Conservation (phyloP, 2,113 vertebrate genomes). For the Psammodynastes pulverulentus region DNA sequence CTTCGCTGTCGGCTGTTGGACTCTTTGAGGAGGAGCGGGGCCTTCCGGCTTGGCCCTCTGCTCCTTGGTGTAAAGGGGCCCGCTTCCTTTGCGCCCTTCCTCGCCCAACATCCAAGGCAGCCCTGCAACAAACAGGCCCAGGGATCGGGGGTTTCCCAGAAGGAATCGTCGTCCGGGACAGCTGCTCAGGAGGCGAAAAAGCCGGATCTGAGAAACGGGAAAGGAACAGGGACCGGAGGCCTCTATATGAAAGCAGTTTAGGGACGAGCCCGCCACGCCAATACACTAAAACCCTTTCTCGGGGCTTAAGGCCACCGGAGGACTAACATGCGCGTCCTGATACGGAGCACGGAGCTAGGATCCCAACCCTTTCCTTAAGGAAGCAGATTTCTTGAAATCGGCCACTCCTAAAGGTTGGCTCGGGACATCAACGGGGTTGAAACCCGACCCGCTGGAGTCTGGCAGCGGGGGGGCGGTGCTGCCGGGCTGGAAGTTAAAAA, state of each 20-base stretch:
- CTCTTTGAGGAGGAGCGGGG: constrained; percentile 87
- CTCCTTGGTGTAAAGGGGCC: constrained; percentile 89
- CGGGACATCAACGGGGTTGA: not conserved
- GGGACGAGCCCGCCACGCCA: not conserved
- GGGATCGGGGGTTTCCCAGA: not conserved
- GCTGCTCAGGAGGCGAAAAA: not conserved
- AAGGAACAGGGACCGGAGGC: not conserved
- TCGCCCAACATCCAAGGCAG: constrained; percentile 84
- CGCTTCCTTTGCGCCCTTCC: constrained; percentile 88
- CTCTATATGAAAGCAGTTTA: not conserved
- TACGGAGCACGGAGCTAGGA: not conserved
- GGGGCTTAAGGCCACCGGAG: not conserved
- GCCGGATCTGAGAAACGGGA: not conserved
- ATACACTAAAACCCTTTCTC: not conserved
- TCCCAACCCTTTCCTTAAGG: not conserved
- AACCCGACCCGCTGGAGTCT: not conserved
- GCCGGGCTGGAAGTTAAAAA: not conserved
- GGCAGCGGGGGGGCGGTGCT: not conserved
- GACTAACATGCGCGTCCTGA: not conserved
- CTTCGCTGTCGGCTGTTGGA: constrained; percentile 94
- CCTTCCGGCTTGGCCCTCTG: constrained; percentile 92
- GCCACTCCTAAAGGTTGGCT: not conserved
- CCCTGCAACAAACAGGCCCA: constrained; percentile 73
- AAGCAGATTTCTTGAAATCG: not conserved
- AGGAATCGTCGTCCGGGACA: too few species aligned